Evolutionary conservation across 35 echinoderm and acorn worm species (phyloP).

Genomic region (Ophioderma brevispina): DNA sequence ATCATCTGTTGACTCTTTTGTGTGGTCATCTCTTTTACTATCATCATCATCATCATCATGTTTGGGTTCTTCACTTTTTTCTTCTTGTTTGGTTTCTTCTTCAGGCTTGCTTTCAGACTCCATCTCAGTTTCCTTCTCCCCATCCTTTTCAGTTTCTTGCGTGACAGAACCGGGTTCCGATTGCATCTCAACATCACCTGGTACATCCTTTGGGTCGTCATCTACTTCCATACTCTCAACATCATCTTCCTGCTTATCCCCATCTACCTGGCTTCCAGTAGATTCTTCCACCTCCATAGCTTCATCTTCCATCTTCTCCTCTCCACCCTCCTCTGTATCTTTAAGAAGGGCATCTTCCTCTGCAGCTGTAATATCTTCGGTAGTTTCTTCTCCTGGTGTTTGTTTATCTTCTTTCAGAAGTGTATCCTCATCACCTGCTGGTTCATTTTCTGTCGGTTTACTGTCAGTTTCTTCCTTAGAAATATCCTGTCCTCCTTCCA

Average conservation of each 20-base stretch:
- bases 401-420: not conserved
- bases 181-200: not conserved
- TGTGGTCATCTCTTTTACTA: not conserved
- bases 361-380: not conserved
- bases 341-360: not conserved
- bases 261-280: not conserved
- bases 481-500: not conserved
- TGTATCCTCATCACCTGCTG: not conserved
- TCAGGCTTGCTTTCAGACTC: not conserved
- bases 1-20: too few species aligned
- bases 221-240: not conserved
- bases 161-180: not conserved
- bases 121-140: not conserved
- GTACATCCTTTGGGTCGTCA: slow-evolving; percentile 14
- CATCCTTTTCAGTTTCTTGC: slow-evolving; percentile 1
- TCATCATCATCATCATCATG: not conserved
- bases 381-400: not conserved
- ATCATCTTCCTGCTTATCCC: not conserved
- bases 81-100: not conserved
- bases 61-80: not conserved
- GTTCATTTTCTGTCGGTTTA: not conserved
- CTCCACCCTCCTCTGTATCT: not conserved
- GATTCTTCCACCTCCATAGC: not conserved
- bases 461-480: not conserved
- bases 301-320: slow-evolving; percentile 4